Conservation (phyloP, 2,888 invertebrate species). For the Euplagia quadripunctaria region DNA sequence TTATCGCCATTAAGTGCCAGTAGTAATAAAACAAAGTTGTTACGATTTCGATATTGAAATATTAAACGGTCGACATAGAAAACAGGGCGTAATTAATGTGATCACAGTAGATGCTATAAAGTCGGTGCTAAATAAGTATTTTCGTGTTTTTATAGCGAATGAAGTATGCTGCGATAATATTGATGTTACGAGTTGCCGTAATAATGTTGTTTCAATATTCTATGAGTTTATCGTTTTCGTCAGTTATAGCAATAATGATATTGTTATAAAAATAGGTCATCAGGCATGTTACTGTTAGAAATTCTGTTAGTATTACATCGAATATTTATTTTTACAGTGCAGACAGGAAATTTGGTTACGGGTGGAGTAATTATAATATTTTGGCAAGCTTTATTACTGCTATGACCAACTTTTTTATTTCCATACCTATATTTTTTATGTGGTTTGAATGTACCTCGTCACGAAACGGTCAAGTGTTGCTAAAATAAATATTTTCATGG, state of each 20-base stretch:
- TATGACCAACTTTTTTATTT: not conserved
- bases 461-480: not conserved
- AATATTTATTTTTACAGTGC: too few relatives aligned
- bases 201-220: constrained; percentile 66
- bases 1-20: constrained; percentile 10
- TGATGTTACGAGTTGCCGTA: constrained; percentile 61
- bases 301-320: not conserved
- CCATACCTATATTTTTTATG: not conserved
- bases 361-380: not conserved
- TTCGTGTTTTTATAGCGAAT: constrained; percentile 68
- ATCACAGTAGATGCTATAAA: constrained; percentile 69
- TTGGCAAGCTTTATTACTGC: not conserved
- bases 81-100: constrained; percentile 70
- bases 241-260: constrained; percentile 38
- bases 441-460: not conserved
- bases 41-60: constrained; percentile 60
- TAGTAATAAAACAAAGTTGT: constrained; percentile 49
- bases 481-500: not conserved
- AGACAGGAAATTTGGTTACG: not conserved
- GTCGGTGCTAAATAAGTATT: constrained; percentile 71
- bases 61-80: constrained; percentile 61
- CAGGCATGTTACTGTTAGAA: constrained; percentile 3
- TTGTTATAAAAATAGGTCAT: constrained; percentile 39
- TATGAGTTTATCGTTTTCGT: constrained; percentile 61
- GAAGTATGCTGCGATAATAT: constrained; percentile 63